These are phyloP conservation scores for Drosophila murphyi DNA, from an alignment of 1,140 invertebrate genomes.

Conservation along the genomic window DNA sequence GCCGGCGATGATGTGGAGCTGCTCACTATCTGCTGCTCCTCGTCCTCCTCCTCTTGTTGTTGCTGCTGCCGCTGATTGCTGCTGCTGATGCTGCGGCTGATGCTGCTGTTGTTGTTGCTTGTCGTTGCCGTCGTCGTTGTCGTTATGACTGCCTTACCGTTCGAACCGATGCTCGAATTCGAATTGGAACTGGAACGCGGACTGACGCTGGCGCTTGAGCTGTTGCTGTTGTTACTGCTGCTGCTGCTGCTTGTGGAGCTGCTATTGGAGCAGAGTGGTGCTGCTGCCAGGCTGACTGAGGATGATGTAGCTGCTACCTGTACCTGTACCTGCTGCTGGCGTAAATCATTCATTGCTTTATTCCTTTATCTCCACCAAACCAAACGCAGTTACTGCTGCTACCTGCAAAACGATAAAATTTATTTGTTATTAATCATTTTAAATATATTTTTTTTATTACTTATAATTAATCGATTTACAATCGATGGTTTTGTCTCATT, in stretches of 20 bases:
- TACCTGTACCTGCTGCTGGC: conserved; percentile 76
- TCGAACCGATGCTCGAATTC: conserved; percentile 39
- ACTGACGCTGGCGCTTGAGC: conserved; percentile 44
- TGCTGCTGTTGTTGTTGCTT: conserved; percentile 25
- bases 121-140: conserved; percentile 14
- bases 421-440: not conserved
- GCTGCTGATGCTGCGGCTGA: conserved; percentile 20
- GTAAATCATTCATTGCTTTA: conserved; percentile 82
- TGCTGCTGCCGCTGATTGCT: conserved; percentile 37
- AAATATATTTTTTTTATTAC: no score
- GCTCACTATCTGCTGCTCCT: conserved; percentile 59
- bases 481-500: no score
- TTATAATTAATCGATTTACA: no score
- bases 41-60: conserved; percentile 47
- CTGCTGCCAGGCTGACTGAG: conserved; percentile 51
- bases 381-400: conserved; percentile 42
- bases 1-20: conserved; percentile 73
- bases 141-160: conserved; percentile 32
- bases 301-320: conserved; percentile 77
- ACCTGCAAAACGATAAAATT: not conserved
- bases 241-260: conserved; percentile 31
- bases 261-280: conserved; percentile 34
- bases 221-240: conserved; percentile 32
- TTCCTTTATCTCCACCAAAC: conserved; percentile 62
- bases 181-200: conserved; percentile 43